Evolutionary conservation across 2,113 vertebrate species (phyloP), one percentile per base, ranked within the genome.

Genomic region (Oryzias javanicus): DNA sequence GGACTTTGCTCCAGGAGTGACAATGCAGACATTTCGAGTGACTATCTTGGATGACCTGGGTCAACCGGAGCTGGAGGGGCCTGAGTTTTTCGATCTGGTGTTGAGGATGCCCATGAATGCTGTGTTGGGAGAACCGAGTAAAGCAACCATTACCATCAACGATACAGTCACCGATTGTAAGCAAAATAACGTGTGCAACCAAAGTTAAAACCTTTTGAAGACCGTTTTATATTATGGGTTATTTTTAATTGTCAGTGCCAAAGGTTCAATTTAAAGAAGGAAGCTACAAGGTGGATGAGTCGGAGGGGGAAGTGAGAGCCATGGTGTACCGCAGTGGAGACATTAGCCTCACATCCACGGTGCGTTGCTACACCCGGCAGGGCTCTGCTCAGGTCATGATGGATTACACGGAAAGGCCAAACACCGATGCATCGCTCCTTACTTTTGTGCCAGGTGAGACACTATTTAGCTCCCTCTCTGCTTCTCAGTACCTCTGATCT

Each of bases 41-140:
- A 94, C 89, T n/a, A 92, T 94, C 66, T 86, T 94, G 52, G 91
- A 93, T 72, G 94, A 95, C 68, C 76, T 91, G 74, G 89, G 88
- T 17, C 91, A 92, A 64, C 92, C 94, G 0, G 67, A 91, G 74
- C 84, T 94, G 50, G 94, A 97, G 74, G 94, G 94, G 0, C 88
- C 48, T 0, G 92, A 95, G 86, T 92, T 66, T 42, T 95, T 94
- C 87, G 92, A 95, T 82, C 84, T 94, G 6, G 86, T 94, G 59
- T 85, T 95, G n/a, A 79, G 87, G 35, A 92, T 93, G 94, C 93
- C 93, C 0, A 72, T 81, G 80, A 92, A 92, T 5, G 90, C 93
- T 12, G 91, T 89, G 15, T 84, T 95, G 69, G 93, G 93, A 48
- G 90, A 94, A 52, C 94, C 93, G 7, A 92, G 91, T 81, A 93